Base-by-base conservation (phyloP, 2,888 invertebrate genomes). In the Micoletzkya japonica region DNA sequence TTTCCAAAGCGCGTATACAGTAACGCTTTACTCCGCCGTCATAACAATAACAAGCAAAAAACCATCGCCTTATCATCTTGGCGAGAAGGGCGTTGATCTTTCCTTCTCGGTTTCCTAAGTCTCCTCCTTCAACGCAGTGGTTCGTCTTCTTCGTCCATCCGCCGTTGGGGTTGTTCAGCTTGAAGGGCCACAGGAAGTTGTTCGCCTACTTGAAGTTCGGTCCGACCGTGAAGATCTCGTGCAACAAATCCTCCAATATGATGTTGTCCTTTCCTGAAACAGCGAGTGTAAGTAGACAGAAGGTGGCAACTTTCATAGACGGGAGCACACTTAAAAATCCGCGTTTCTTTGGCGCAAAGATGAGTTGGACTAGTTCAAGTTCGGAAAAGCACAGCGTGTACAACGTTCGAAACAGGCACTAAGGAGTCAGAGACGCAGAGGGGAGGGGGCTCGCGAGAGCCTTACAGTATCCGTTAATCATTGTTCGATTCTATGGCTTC, bases 141-240 rank as follows among this genome's bases (percentile, higher is more conserved):
- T 94, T 97, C 79, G 94, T 93, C 92, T 99, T 99, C 91, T 95
- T 95, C 86, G 94, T 91, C 96, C 96, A 99, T 73, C 85, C 98
- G 74, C 97, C 97, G 79, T 92, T 95, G 67, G 98, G 98, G 85
- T 95, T 97, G 90, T 95, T 97, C 76, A 98, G 90, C 90, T 85
- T 98, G 90, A 99, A 99, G 75, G 95, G 95, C 97, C 97, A 98
- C 84, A 99, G 90, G 91, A 95, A 98, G 90, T 97, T 96, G 86
- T 94, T 93, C 72, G 94, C 96, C 59, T 69, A 34, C 89, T 96
- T 94, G 90, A 93, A 93, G 86, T 91, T 89, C 39, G 90, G 88
- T 59, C 93, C 94, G 82, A 92, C 92, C 30, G 93, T 93, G 88
- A 91, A 92, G 85, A 95, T 90, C 89, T 98, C 96, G 87, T 98